Base-by-base conservation (phyloP, 2,113 vertebrate genomes). In the Anguilla japonica region DNA sequence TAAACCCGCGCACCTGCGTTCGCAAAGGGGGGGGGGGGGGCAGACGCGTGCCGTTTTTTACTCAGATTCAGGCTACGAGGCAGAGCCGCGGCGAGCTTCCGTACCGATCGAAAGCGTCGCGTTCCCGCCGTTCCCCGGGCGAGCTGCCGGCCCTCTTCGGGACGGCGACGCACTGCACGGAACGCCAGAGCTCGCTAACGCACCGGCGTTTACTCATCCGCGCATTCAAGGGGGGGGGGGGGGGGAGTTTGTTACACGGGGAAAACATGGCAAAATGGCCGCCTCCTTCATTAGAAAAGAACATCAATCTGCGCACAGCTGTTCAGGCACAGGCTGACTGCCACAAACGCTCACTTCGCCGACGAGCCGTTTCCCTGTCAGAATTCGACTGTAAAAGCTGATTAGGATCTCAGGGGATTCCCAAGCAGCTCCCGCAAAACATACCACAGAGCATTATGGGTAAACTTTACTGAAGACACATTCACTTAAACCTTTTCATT, bases 311-410 rank as follows among this genome's bases (percentile, higher is more conserved):
- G 39, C 53, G 84, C 88, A 89, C 91, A 92, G 93, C 91, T 93
- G 93, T 91, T 88, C 87, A 85, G 84, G 91, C 86, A 89, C 89
- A n/a, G 26, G 88, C 88, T 85, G 89, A 92, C 89, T 89, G 88
- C 86, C 87, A 79, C 50, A 88, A 90, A 88, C 87, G 86, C 89
- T 89, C 87, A 88, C 89, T 89, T 80, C 86, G 86, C 56, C 88
- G 88, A 89, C 89, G 89, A 92, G 84, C 56, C 5, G 16, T 16
- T 71, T 26, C 63, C 63, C 63, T 5, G 63, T 5, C 63, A n/a
- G 63, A 34, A 34, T 34, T 34, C 34, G 1, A 43, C 81, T 60
- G 4, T 3, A 9, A 82, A 39, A 26, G 34, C n/a, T 63, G 63
- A 57, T 63, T 60, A 26, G 41, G 75, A 4, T n/a, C 20, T 46